Conservation (phyloP, 2,888 invertebrate genomes). For the Julus scandinavius region DNA sequence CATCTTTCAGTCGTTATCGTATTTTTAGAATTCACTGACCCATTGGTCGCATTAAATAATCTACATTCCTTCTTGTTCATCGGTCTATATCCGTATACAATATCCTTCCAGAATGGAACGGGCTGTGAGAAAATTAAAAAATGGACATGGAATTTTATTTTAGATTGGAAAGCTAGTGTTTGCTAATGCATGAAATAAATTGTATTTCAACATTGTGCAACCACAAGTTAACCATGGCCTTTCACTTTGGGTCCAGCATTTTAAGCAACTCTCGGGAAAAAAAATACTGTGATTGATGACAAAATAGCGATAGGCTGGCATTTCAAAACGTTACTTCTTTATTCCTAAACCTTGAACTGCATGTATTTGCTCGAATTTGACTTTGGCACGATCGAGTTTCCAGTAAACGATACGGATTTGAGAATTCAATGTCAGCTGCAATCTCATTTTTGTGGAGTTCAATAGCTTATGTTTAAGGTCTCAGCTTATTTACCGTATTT, state of each 20-base stretch:
- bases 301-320: not conserved
- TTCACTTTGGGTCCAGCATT: not conserved
- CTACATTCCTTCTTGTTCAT: constrained; percentile 61
- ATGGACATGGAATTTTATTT: not conserved
- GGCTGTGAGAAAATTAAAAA: not conserved
- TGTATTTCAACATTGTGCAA: not conserved
- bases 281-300: not conserved
- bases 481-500: not conserved
- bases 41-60: not conserved
- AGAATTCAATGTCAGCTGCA: not conserved
- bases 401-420: not conserved
- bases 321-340: not conserved
- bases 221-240: not conserved
- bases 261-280: not conserved
- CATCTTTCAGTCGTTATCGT: not conserved
- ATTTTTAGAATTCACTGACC: not conserved
- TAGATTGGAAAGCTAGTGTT: not conserved
- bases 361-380: not conserved
- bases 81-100: constrained; percentile 63
- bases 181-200: not conserved
- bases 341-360: not conserved
- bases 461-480: not conserved
- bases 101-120: constrained; percentile 62
- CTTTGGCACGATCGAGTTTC: not conserved
- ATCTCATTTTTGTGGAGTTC: not conserved